Evolutionary conservation across 2,888 invertebrate species (phyloP).

Genomic region (Habrosyne pyritoides): DNA sequence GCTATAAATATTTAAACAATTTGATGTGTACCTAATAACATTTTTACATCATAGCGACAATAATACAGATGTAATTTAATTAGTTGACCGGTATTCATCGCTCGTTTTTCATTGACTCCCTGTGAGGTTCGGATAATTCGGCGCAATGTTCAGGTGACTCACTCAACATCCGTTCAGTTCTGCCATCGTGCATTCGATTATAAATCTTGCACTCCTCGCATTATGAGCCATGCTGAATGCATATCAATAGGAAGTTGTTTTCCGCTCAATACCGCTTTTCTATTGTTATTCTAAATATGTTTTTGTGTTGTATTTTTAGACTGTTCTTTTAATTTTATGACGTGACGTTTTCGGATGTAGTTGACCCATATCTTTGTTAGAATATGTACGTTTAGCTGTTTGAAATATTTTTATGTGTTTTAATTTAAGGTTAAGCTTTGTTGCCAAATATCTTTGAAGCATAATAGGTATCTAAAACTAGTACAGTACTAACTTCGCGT

Average conservation of each 20-base stretch:
- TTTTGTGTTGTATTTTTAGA: slow-evolving; percentile 51
- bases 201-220: slow-evolving; percentile 22
- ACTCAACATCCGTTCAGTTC: slow-evolving; percentile 50
- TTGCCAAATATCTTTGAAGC: no score
- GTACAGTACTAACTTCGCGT: no score
- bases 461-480: no score
- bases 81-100: slow-evolving; percentile 58
- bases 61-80: slow-evolving; percentile 19
- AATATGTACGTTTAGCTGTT: neutral
- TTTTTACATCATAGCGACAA: slow-evolving; percentile 31
- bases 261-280: slow-evolving; percentile 40
- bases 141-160: slow-evolving; percentile 75
- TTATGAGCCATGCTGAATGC: slow-evolving; percentile 20
- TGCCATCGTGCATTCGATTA: slow-evolving; percentile 15
- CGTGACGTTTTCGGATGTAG: slow-evolving; percentile 43
- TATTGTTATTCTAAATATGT: slow-evolving; percentile 65
- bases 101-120: slow-evolving; percentile 47
- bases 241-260: slow-evolving; percentile 17
- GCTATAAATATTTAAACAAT: slow-evolving; percentile 38
- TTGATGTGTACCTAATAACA: slow-evolving; percentile 39
- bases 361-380: slow-evolving; percentile 55
- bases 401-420: neutral
- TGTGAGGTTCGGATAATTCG: slow-evolving; percentile 67
- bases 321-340: slow-evolving; percentile 48
- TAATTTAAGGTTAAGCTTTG: neutral